A percentile compares a stretch with the other conserved stretches of the same genome.
phyloP scores from a whole-genome alignment of 2,888 invertebrate genomes.

The Empis stercorea region DNA sequence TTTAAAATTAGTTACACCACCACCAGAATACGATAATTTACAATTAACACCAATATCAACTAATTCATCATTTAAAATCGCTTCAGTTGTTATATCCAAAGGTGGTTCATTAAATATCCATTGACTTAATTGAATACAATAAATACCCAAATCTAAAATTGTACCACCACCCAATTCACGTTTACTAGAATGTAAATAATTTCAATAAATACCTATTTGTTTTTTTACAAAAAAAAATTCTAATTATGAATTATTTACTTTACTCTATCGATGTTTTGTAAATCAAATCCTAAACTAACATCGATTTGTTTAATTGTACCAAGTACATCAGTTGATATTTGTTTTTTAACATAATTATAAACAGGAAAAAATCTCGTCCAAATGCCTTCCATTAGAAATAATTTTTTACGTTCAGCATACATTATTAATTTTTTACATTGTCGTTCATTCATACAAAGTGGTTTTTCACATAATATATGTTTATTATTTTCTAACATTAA shows the following conservation, averaged over 20 bases:
- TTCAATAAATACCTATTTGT: no score
- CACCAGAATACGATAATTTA: slow-evolving; percentile 27
- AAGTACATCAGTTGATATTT: slow-evolving; percentile 49
- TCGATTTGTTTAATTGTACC: slow-evolving; percentile 58
- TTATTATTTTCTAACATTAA: slow-evolving; percentile 70
- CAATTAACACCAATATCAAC: slow-evolving; percentile 44
- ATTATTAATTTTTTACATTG: slow-evolving; percentile 57
- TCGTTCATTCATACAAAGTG: slow-evolving; percentile 65
- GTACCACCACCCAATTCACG: slow-evolving; percentile 67
- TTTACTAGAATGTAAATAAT: slow-evolving; percentile 32
- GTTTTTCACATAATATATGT: slow-evolving; percentile 84
- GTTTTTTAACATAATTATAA: slow-evolving; percentile 54
- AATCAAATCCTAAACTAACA: slow-evolving; percentile 48
- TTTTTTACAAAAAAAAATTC: no score
- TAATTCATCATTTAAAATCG: slow-evolving; percentile 48
- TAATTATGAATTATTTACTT: slow-evolving; percentile 18
- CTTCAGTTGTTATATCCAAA: slow-evolving; percentile 48
- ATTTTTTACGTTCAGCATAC: slow-evolving; percentile 53
- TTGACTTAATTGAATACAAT: slow-evolving; percentile 58
- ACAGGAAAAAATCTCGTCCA: slow-evolving; percentile 79
- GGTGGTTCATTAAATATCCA: slow-evolving; percentile 60
- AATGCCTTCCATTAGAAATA: slow-evolving; percentile 80
- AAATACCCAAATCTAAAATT: slow-evolving; percentile 64
- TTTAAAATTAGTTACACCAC: slow-evolving; percentile 24
- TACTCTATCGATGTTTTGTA: slow-evolving; percentile 7